A percentile compares a stretch with the other conserved stretches of the same genome.
Conservation (phyloP, 30 jellyfish, hydroid and myxozoan genomes). For the Aurelia coerulea region DNA sequence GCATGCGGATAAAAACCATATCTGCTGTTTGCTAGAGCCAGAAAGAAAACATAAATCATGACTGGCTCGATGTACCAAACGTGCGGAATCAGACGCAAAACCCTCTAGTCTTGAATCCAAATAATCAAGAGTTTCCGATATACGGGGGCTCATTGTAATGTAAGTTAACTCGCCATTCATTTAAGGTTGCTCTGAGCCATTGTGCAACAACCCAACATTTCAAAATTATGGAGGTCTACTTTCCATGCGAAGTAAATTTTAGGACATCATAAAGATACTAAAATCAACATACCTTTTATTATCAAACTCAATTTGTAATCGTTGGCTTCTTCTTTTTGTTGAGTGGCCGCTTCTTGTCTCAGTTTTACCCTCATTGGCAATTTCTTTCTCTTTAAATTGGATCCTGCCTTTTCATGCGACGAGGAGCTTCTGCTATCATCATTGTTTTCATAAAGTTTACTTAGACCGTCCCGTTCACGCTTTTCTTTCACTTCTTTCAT, state of each 20-base stretch:
- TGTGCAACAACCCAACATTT: too few relatives aligned
- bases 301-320: constrained; percentile 54
- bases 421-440: constrained; percentile 16
- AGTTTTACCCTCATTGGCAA: constrained; percentile 78
- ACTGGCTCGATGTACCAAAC: too few relatives aligned
- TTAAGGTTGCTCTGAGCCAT: too few relatives aligned
- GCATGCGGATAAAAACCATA: too few relatives aligned
- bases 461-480: constrained; percentile 17
- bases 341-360: constrained; percentile 80
- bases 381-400: constrained; percentile 29
- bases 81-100: too few relatives aligned
- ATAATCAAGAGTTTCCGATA: too few relatives aligned
- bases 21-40: too few relatives aligned
- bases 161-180: too few relatives aligned
- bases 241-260: background rate
- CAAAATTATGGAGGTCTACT: too few relatives aligned
- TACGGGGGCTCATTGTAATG: too few relatives aligned
- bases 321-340: constrained; percentile 14
- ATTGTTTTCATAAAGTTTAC: background rate
- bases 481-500: constrained; percentile 57
- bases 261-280: background rate
- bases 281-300: constrained; percentile 63
- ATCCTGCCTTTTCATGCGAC: constrained; percentile 14
- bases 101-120: too few relatives aligned
- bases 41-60: too few relatives aligned